phyloP scores from a whole-genome alignment of 2,113 vertebrate genomes.

The Cyanocitta stelleri region DNA sequence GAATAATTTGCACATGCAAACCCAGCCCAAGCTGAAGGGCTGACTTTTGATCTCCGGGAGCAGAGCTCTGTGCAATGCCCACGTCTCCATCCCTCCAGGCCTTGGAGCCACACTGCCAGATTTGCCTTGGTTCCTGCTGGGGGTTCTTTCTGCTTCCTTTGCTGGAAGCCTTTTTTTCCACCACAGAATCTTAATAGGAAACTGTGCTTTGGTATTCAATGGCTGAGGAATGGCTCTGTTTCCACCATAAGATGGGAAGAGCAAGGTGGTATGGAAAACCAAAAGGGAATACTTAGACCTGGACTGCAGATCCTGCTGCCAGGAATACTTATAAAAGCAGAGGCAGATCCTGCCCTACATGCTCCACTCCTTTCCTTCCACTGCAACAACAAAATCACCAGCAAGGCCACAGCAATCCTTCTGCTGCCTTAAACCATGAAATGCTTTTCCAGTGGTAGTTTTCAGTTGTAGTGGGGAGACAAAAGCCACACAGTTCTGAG shows the following conservation, averaged over 20 bases:
- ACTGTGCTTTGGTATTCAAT: neutral
- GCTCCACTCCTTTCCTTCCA: neutral
- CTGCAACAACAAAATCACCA: neutral
- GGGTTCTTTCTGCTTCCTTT: neutral
- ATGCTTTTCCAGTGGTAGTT: neutral
- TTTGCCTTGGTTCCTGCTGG: rapidly evolving
- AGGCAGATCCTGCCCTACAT: neutral
- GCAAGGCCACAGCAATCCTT: neutral
- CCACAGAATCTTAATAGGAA: neutral
- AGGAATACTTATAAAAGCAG: neutral
- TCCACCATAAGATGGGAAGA: neutral
- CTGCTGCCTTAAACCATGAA: neutral
- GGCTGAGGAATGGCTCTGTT: neutral
- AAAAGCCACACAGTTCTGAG: neutral
- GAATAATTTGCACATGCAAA: neutral
- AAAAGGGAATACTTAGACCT: neutral
- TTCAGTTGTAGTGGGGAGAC: neutral
- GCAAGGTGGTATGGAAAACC: neutral
- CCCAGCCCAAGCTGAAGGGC: neutral
- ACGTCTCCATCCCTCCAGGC: rapidly evolving
- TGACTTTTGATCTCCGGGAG: neutral
- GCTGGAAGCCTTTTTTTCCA: neutral
- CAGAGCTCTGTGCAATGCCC: neutral
- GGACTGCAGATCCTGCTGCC: neutral
- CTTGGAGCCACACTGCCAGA: neutral